Percentiles rank a stretch among this genome's conserved stretches.
Evolutionary conservation across 92 coral and sea anemone species (phyloP).

Genomic region (Hydrozoanthus gracilis): DNA sequence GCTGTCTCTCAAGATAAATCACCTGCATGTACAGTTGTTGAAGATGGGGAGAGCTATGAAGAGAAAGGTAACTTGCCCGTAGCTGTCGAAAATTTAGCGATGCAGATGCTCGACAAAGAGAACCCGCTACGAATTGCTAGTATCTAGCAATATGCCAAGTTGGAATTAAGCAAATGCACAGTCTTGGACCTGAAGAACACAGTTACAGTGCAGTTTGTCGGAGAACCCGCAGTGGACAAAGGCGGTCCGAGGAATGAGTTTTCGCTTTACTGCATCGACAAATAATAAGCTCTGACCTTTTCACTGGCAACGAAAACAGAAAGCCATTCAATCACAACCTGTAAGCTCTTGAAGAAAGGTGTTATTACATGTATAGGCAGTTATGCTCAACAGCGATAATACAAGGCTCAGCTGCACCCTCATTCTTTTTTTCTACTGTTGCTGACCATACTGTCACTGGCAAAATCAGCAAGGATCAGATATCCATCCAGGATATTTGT

Average conservation of each 20-base stretch:
- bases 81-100: slow-evolving; percentile 42
- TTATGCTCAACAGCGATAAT: slow-evolving; percentile 55
- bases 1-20: not conserved
- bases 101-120: slow-evolving; percentile 51
- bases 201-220: slow-evolving; percentile 60
- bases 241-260: slow-evolving; percentile 72
- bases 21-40: not conserved
- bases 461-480: slow-evolving; percentile 50
- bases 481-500: slow-evolving; percentile 57
- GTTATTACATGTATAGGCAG: slow-evolving; percentile 59
- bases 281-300: slow-evolving; percentile 50
- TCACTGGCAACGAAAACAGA: slow-evolving; percentile 51
- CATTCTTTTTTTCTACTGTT: slow-evolving; percentile 61
- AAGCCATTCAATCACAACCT: slow-evolving; percentile 59
- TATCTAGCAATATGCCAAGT: slow-evolving; percentile 61
- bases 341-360: slow-evolving; percentile 53
- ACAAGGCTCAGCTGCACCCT: slow-evolving; percentile 60
- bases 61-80: not conserved
- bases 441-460: slow-evolving; percentile 64
- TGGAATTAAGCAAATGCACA: slow-evolving; percentile 51
- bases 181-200: slow-evolving; percentile 45
- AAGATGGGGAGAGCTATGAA: not conserved
- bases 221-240: slow-evolving; percentile 67
- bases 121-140: slow-evolving; percentile 48
- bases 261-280: slow-evolving; percentile 53